Conservation (phyloP, 2,113 vertebrate species). For the Trogon surrucura region DNA sequence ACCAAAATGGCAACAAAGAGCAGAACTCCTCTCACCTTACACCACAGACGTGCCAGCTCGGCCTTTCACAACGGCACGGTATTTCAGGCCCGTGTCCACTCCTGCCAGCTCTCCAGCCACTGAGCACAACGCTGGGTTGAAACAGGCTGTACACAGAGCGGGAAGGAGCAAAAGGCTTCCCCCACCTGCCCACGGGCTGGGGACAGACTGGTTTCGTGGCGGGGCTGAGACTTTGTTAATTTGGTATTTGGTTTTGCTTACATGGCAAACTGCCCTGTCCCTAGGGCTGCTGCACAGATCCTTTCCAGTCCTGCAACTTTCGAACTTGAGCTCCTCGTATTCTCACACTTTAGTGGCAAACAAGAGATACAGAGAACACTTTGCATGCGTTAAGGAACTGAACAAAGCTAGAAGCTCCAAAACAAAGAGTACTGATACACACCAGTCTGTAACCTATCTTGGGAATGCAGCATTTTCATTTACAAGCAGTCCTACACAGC, state of each 20-base stretch:
- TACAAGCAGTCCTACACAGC: neutral
- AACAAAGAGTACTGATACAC: neutral
- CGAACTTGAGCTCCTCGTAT: neutral
- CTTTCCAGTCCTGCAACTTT: conserved; percentile 4
- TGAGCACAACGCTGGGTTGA: neutral
- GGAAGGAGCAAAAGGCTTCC: neutral
- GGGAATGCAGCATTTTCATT: neutral
- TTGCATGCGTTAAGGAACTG: neutral
- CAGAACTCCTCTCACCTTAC: neutral
- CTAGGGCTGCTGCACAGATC: neutral
- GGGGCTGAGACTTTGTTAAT: neutral
- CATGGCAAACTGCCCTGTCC: neutral
- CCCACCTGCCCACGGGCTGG: neutral
- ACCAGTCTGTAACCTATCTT: neutral
- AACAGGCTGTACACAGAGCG: neutral
- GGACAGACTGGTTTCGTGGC: neutral
- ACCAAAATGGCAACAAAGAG: neutral
- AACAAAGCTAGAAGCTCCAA: neutral
- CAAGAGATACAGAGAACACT: neutral
- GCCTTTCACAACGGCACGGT: neutral
- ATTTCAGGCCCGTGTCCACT: neutral
- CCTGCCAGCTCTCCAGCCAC: neutral
- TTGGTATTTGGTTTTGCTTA: neutral
- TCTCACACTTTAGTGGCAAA: neutral
- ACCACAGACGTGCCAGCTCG: neutral